Conservation (phyloP, 1,140 invertebrate genomes). For the Microplitis mediator region DNA sequence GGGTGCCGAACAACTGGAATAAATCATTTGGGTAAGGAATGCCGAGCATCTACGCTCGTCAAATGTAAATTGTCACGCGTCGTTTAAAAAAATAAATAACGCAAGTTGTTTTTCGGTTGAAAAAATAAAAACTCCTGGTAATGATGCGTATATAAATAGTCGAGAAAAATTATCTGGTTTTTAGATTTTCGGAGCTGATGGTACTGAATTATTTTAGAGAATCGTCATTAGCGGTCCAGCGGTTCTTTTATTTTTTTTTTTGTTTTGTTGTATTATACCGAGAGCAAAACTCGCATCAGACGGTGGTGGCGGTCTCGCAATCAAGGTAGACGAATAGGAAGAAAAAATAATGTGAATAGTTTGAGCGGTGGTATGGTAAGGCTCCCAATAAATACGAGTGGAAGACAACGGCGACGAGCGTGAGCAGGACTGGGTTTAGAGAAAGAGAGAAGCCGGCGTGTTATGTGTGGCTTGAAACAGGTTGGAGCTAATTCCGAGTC, state of each 20-base stretch:
- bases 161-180: no score
- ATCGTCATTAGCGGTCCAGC: slow-evolving; percentile 49
- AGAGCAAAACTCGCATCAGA: slow-evolving; percentile 15
- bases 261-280: slow-evolving; percentile 1
- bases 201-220: slow-evolving; percentile 35
- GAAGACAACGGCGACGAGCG: slow-evolving; percentile 55
- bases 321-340: slow-evolving; percentile 23
- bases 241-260: no score
- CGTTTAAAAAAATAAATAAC: no score
- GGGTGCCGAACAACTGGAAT: no score
- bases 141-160: no score
- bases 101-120: no score
- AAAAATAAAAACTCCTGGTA: no score
- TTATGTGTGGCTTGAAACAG: slow-evolving; percentile 51
- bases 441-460: slow-evolving; percentile 31
- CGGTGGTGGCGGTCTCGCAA: slow-evolving; percentile 14
- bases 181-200: no score
- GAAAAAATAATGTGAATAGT: slow-evolving; percentile 38
- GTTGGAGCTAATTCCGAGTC: slow-evolving; percentile 56
- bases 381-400: slow-evolving; percentile 56
- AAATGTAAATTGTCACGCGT: no score
- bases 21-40: no score
- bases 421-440: neutral
- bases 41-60: no score
- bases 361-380: slow-evolving; percentile 37